Conservation (phyloP, 1,140 invertebrate genomes). For the Archegozetes longisetosus region DNA sequence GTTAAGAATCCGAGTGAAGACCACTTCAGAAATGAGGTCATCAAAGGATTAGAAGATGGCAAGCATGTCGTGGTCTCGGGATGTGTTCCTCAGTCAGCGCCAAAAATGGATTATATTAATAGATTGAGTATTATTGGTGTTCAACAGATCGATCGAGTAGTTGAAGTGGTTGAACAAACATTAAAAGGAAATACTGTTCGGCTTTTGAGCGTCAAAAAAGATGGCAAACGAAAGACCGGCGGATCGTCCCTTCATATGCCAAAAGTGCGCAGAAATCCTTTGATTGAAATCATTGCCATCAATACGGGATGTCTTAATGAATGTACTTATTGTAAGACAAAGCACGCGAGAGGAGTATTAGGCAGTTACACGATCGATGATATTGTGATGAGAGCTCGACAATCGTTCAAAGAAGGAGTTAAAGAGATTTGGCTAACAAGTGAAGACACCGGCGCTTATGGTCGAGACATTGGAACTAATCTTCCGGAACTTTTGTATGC, state of each 20-base stretch:
- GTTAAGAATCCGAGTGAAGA: constrained; percentile 94
- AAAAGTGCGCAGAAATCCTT: constrained; percentile 84
- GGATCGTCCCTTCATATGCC: constrained; percentile 71
- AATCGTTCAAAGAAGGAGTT: constrained; percentile 79
- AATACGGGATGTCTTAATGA: constrained; percentile 93
- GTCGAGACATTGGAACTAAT: constrained; percentile 74
- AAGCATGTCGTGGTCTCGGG: constrained; percentile 86
- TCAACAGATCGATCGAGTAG: constrained; percentile 93
- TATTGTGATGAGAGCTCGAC: constrained; percentile 37
- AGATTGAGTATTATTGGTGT: constrained; percentile 86
- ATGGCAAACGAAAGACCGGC: constrained; percentile 55
- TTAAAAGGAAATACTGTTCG: constrained; percentile 75
- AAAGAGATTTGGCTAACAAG: constrained; percentile 96
- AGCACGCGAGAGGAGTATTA: constrained; percentile 85
- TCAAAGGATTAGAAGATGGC: constrained; percentile 32
- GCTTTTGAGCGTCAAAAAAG: constrained; percentile 61
- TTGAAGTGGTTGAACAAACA: constrained; percentile 93
- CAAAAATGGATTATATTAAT: constrained; percentile 41
- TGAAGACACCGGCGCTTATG: constrained; percentile 94
- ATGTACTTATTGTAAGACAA: constrained; percentile 98
- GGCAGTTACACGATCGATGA: constrained; percentile 69
- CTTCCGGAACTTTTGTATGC: constrained; percentile 70
- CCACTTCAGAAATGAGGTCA: constrained; percentile 73
- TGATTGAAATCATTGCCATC: constrained; percentile 95
- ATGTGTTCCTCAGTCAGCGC: constrained; percentile 68